A percentile compares a stretch with the other conserved stretches of the same genome.
These are phyloP conservation scores for Stomorhina lunata DNA, from an alignment of 2,888 invertebrate species.

Conservation along the genomic window DNA sequence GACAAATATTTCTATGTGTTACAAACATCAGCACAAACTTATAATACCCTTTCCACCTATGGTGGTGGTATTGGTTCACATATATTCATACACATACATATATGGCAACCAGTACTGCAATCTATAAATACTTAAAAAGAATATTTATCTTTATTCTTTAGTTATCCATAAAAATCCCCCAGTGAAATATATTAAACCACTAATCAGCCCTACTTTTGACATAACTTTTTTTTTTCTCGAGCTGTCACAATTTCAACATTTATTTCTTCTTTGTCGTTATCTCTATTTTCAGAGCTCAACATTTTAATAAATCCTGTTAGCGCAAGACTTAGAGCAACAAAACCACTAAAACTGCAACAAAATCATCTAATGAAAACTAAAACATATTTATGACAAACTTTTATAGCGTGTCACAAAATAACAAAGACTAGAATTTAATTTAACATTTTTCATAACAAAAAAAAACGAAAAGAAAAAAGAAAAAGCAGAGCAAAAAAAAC, in stretches of 20 bases:
- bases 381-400: constrained; percentile 20
- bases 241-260: constrained; percentile 18
- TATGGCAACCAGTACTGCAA: too few relatives aligned
- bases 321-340: background rate
- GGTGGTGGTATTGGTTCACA: too few relatives aligned
- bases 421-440: constrained; percentile 32
- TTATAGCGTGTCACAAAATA: constrained; percentile 25
- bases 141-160: too few relatives aligned
- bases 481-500: too few relatives aligned
- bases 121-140: too few relatives aligned
- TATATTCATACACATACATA: too few relatives aligned
- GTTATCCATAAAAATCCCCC: background rate
- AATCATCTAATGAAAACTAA: constrained; percentile 7
- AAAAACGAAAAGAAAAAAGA: background rate
- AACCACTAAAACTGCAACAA: background rate
- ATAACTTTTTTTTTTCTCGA: background rate
- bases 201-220: background rate
- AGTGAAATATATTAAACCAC: constrained; percentile 6
- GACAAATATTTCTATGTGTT: too few relatives aligned
- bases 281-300: too few relatives aligned
- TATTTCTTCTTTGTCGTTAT: background rate
- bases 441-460: constrained; percentile 15
- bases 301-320: background rate
- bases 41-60: too few relatives aligned
- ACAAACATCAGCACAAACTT: too few relatives aligned